phyloP scores from a whole-genome alignment of 2,888 invertebrate genomes.

The Darwinula stevensoni region DNA sequence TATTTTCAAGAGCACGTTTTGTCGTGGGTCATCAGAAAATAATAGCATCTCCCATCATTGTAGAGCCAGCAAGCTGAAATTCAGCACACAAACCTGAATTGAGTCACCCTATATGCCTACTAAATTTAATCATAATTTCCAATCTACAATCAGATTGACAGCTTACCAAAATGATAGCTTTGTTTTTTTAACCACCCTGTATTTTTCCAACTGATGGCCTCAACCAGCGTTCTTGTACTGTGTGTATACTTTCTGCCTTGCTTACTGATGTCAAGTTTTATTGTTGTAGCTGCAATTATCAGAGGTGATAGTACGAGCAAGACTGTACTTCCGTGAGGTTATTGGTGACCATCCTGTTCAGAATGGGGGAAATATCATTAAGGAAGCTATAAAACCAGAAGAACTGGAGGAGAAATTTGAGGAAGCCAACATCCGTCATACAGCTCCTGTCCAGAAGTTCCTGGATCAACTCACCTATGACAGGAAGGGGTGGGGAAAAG shows the following conservation, averaged over 20 bases:
- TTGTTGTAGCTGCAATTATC: conserved; percentile 61
- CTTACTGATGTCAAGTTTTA: no score
- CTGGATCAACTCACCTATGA: conserved; percentile 71
- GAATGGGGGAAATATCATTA: conserved; percentile 53
- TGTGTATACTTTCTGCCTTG: no score
- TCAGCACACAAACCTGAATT: no score
- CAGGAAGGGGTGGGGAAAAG: conserved; percentile 61
- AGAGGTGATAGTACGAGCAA: conserved; percentile 82
- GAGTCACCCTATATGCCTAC: no score
- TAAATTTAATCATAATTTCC: no score
- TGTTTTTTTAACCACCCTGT: no score
- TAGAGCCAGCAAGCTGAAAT: no score
- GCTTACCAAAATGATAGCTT: no score
- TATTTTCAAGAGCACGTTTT: no score
- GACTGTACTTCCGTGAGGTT: conserved; percentile 73
- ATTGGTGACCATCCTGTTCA: conserved; percentile 30
- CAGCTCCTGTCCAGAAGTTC: conserved; percentile 36
- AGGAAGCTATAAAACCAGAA: conserved; percentile 57
- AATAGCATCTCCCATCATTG: no score
- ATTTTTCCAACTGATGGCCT: neutral
- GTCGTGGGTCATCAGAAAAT: no score
- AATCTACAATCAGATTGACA: no score
- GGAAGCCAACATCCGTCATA: conserved; percentile 31
- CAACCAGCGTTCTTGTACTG: conserved; percentile 7
- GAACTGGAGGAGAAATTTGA: conserved; percentile 58